Base-by-base conservation (phyloP, 1,140 invertebrate species). In the Cydia pomonella region DNA sequence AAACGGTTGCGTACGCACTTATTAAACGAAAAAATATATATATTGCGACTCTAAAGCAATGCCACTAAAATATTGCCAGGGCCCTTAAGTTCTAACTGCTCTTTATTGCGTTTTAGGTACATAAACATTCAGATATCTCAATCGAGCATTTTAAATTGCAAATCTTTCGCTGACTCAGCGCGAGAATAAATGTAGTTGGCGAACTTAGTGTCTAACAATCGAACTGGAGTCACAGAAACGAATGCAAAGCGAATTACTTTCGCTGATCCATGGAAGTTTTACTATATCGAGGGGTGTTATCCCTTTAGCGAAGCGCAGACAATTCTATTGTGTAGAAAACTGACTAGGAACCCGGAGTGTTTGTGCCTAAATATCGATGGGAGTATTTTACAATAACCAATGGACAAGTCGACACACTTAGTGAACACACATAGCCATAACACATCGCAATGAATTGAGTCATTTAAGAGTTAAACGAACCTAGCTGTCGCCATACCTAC, bases 251-350 rank as follows among this genome's bases (percentile, higher is more conserved):
- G 77, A 82, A 81, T 84, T 83, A 83, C 80, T 82, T 85, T 82
- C 73, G 81, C 79, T 83, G 81, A 85, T 84, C 77, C 77, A 76
- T 47, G 74, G 74, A 85, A 84, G 77, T 87, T 84, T 77, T 78
- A 83, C 83, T 84, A 84, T 84, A 80, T 84, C 66, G 74, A 80
- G 79, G 76, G 78, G 82, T 80, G 83, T 82, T 83, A 86, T 86
- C 84, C 84, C 81, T 84, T 84, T 84, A 78, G 74, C 82, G 83
- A 83, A 83, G 83, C 80, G 18, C 47, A 50, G 6, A 18, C 47
- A 50, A 50, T n/a, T 1, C 41, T 18, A 50, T n/a, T 50, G 47
- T 3, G 16, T 16, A 47, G 44, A 47, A 47, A 13, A 16, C 33
- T 47, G 44, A 47, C 44, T 47, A 47, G 12, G 9, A 33, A 33